A percentile compares a stretch with the other conserved stretches of the same genome.
These are phyloP conservation scores for Actinia equina DNA, from an alignment of 64 coral and sea anemone genomes.

Conservation along the genomic window DNA sequence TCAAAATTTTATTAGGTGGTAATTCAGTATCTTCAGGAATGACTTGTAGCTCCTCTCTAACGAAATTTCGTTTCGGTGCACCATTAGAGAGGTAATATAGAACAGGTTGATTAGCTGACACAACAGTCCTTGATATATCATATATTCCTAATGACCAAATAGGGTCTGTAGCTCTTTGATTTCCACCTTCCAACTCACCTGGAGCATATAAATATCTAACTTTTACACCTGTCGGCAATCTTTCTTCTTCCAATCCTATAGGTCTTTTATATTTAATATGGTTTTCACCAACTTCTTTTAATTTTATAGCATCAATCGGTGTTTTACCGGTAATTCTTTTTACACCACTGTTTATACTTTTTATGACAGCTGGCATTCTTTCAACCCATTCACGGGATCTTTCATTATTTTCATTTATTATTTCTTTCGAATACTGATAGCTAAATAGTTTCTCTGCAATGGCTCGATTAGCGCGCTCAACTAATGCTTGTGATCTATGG, in stretches of 20 bases:
- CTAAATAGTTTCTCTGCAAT: slow-evolving; percentile 29
- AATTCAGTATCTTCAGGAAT: neutral
- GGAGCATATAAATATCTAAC: slow-evolving; percentile 15
- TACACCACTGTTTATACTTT: neutral
- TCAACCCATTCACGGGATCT: slow-evolving; percentile 33
- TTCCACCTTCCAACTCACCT: slow-evolving; percentile 15
- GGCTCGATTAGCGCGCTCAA: slow-evolving; percentile 44
- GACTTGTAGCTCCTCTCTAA: neutral
- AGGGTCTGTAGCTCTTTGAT: slow-evolving; percentile 23
- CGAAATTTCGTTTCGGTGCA: neutral
- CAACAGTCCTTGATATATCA: neutral
- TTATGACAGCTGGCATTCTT: slow-evolving; percentile 16
- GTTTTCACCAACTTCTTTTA: slow-evolving; percentile 28
- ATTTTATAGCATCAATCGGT: slow-evolving; percentile 1
- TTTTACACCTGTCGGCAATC: neutral
- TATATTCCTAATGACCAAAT: slow-evolving; percentile 12
- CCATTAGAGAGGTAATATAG: neutral
- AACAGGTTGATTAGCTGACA: no score
- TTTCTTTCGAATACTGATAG: slow-evolving; percentile 54
- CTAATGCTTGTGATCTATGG: slow-evolving; percentile 37
- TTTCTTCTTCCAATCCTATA: slow-evolving; percentile 1
- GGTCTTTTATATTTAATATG: neutral
- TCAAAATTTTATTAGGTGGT: neutral
- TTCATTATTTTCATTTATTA: neutral
- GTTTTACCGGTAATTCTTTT: slow-evolving; percentile 23